Conservation (phyloP, 2,797 vertebrate genomes). For the Pseudopleuronectes americanus region DNA sequence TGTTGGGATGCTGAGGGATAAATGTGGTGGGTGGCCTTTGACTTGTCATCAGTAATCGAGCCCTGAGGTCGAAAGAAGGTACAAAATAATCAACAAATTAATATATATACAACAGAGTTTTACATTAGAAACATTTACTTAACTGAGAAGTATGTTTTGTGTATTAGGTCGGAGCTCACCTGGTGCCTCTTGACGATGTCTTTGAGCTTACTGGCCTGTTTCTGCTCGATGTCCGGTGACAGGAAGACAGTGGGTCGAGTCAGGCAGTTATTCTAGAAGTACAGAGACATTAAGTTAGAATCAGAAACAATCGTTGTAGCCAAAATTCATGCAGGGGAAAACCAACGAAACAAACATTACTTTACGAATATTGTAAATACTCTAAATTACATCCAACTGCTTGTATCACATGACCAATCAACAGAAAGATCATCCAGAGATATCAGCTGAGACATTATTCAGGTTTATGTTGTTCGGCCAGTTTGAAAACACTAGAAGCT, state of each 20-base stretch:
- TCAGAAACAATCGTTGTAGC: neutral
- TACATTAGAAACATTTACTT: neutral
- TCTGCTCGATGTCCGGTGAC: constrained; percentile 93
- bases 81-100: neutral
- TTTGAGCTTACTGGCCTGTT: constrained; percentile 94
- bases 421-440: no score
- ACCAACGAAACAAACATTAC: no score
- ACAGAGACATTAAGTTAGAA: constrained; percentile 4
- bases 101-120: neutral
- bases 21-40: constrained; percentile 95
- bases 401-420: no score
- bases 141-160: neutral
- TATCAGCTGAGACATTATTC: no score
- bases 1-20: constrained; percentile 88
- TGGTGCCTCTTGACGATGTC: constrained; percentile 98
- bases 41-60: constrained; percentile 95
- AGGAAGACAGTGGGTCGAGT: constrained; percentile 95
- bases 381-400: no score
- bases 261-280: constrained; percentile 93
- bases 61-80: constrained; percentile 79
- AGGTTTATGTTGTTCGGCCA: neutral
- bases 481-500: no score
- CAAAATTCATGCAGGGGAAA: neutral
- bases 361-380: no score
- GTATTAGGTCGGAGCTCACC: constrained; percentile 74